Conservation (phyloP, 2,888 invertebrate genomes). For the Aphidoletes aphidimyza region DNA sequence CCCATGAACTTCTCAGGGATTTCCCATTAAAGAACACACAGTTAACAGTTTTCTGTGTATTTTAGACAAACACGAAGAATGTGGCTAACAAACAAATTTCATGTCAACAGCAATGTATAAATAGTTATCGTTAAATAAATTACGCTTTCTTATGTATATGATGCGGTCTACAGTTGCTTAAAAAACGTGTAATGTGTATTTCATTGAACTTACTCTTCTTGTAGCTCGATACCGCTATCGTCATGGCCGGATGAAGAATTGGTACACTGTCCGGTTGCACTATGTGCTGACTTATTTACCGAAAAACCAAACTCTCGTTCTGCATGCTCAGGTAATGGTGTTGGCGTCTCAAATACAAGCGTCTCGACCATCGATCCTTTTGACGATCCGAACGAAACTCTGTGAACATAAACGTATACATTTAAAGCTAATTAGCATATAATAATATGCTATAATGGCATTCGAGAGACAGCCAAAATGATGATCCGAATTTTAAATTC, state of each 20-base stretch:
- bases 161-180: too few relatives aligned
- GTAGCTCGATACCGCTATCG: constrained; percentile 66
- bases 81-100: constrained; percentile 34
- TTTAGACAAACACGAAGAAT: neutral
- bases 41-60: too few relatives aligned
- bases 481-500: too few relatives aligned
- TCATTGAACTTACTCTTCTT: constrained; percentile 65
- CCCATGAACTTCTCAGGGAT: constrained; percentile 12
- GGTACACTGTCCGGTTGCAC: constrained; percentile 59
- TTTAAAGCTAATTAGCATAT: too few relatives aligned
- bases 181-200: constrained; percentile 15
- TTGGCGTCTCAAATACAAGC: constrained; percentile 85
- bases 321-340: constrained; percentile 72
- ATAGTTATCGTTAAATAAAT: constrained; percentile 50
- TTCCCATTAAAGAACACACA: neutral
- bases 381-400: constrained; percentile 93
- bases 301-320: constrained; percentile 65
- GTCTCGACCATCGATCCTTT: constrained; percentile 96
- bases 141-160: neutral
- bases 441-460: too few relatives aligned
- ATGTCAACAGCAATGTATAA: constrained; percentile 50
- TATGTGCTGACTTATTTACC: constrained; percentile 58
- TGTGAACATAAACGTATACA: constrained; percentile 66
- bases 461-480: too few relatives aligned
- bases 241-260: constrained; percentile 60